Percentiles rank a stretch among this genome's conserved stretches.
These are phyloP conservation scores for Tamandua tetradactyla DNA, from an alignment of 2,797 vertebrate species.

Conservation along the genomic window DNA sequence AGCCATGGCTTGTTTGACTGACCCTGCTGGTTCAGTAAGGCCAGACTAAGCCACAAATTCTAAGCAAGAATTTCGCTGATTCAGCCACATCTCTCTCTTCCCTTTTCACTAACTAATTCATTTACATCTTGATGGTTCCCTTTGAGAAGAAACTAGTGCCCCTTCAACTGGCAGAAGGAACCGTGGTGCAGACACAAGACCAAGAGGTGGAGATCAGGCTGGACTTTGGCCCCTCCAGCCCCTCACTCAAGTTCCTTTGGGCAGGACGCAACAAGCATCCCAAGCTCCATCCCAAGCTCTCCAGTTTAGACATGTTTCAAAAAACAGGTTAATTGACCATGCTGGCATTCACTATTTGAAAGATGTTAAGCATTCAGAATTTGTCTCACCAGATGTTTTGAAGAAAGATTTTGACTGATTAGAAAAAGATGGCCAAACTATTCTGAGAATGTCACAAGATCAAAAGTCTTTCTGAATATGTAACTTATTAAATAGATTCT, in stretches of 20 bases:
- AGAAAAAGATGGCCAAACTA: constrained; percentile 67
- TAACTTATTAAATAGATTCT: constrained; percentile 59
- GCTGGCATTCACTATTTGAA: neutral
- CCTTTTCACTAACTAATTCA: neutral
- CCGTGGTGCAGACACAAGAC: too few relatives aligned
- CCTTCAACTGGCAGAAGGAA: neutral
- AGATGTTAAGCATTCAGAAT: constrained; percentile 1
- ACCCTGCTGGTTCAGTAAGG: neutral
- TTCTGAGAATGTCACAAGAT: constrained; percentile 66
- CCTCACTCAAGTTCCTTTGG: neutral
- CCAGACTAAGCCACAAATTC: neutral
- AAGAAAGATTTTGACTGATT: constrained; percentile 55
- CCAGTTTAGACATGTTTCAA: neutral
- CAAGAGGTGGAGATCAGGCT: neutral
- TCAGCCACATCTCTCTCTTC: neutral
- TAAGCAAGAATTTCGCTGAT: neutral
- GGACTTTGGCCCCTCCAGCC: neutral
- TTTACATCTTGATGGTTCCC: neutral
- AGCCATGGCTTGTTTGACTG: neutral
- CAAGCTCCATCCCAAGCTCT: neutral
- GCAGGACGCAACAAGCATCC: neutral
- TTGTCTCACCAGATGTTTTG: constrained; percentile 45
- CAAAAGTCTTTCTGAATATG: constrained; percentile 26
- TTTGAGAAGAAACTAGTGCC: neutral
- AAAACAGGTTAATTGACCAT: neutral